Evolutionary conservation across 1,140 invertebrate species (phyloP), one percentile per base, ranked within the genome.

Genomic region (Euwallacea similis): DNA sequence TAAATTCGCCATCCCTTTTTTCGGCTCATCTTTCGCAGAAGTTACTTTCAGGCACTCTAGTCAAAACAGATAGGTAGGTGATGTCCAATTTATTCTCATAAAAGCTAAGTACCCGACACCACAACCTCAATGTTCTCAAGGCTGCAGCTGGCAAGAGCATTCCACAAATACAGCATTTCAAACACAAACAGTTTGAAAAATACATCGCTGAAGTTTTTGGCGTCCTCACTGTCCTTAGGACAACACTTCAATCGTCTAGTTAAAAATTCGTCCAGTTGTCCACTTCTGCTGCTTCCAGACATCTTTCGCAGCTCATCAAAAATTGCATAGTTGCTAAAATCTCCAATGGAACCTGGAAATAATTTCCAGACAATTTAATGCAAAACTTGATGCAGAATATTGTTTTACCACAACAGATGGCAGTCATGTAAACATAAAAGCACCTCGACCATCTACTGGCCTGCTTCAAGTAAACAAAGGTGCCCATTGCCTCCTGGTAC

Each of bases 121-220:
- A 59, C 60, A 60, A 58, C 54, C 33, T 42, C 2, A 65, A 71
- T 7, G 21, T 33, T 33, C 4, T 33, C 21, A 33, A 33, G 50
- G 4, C 81, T 85, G 79, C 89, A 89, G 16, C 87, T 88, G 2
- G 89, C 85, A 73, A 92, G 80, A 4, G 88, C 86, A 77, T 91
- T 90, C 90, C 90, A 92, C 33, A 92, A 80, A 73, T 90, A 91
- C 6, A 92, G 81, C 74, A 91, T 82, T 79, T 92, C 90, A 76
- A 89, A 87, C 42, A 87, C 83, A 10, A 90, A 82, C 44, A 91
- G 78, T 69, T 85, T 84, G 79, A 87, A 89, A 76, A 84, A 86
- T 9, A 72, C 42, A 16, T 11, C 4, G 15, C 42, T 60, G 13
- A 55, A 56, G 6, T n/a, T 64, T 42, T 60, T 59, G 2, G 73